phyloP scores from a whole-genome alignment of 2,888 invertebrate species.

The Thera britannica region DNA sequence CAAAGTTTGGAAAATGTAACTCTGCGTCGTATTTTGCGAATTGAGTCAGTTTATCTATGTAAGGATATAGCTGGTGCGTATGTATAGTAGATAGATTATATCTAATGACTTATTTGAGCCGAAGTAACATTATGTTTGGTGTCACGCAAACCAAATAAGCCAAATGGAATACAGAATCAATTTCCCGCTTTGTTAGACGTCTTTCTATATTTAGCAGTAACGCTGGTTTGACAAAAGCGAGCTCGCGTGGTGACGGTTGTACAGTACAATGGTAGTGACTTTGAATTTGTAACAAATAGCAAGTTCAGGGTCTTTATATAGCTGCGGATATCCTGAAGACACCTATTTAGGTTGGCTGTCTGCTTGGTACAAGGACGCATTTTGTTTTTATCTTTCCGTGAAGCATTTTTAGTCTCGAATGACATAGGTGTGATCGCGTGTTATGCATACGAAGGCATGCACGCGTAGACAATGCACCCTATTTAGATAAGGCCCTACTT shows the following conservation, averaged over 20 bases:
- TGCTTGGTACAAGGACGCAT: neutral
- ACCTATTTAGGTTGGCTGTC: neutral
- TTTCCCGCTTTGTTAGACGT: constrained; percentile 16
- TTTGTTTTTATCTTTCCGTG: neutral
- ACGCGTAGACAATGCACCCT: no score
- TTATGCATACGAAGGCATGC: no score
- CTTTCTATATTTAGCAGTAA: constrained; percentile 28
- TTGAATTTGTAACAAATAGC: constrained; percentile 24
- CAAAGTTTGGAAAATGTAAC: neutral
- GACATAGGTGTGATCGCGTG: no score
- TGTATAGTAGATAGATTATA: neutral
- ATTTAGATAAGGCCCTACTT: no score
- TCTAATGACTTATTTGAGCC: constrained; percentile 13
- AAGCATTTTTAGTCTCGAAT: no score
- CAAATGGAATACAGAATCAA: constrained; percentile 15
- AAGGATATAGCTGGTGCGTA: neutral
- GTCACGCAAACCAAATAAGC: constrained; percentile 14
- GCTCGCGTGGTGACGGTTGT: constrained; percentile 15
- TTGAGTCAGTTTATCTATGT: neutral
- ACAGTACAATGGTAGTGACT: constrained; percentile 23
- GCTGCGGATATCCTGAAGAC: constrained; percentile 13
- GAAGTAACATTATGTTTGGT: neutral
- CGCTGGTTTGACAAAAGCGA: constrained; percentile 23
- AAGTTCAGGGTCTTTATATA: constrained; percentile 23
- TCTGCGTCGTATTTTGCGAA: neutral